Base-by-base conservation (phyloP, 2,113 vertebrate genomes). In the Chaetodon auriga region DNA sequence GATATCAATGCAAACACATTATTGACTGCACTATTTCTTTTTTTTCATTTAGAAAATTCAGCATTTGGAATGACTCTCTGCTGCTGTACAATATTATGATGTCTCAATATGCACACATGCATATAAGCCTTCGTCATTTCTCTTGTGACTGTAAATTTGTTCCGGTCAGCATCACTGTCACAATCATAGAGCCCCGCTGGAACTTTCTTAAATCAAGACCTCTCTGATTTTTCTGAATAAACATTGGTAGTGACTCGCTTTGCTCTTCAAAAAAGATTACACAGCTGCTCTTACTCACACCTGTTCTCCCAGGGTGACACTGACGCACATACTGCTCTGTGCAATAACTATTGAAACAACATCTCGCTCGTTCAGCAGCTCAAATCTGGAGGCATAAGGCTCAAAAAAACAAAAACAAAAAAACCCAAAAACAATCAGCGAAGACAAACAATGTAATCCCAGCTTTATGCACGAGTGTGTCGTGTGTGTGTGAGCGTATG, bases 201-300 rank as follows among this genome's bases (percentile, higher is more conserved):
- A 89, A 89, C 90, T 75, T 73, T 75, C 61, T 82, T 61, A 68
- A 93, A 91, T 92, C 70, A 87, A 84, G 89, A 91, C 81, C 84
- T 89, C 80, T 86, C 75, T 87, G 83, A 92, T 88, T 91, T 89
- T 92, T 92, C 87, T 71, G 61, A 91, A 95, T 91, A 93, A 94
- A 92, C 90, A 94, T 80, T 68, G 71, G 69, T 84, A 85, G 91
- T 90, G 92, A 94, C 89, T 93, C 68, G 73, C 89, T 91, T 88
- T 83, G 90, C 92, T 92, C 92, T 93, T 94, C 83, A 94, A 91
- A 93, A 89, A 89, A 90, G 85, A 95, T 95, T 92, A 95, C 94
- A 95, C 94, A 93, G 94, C 88, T 94, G 94, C 92, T 93, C 94
- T 94, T 91, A 91, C 89, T 94, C 94, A 95, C 95, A 95, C 94